Conservation (phyloP, 2,888 invertebrate genomes). For the Miltochrista miniata region DNA sequence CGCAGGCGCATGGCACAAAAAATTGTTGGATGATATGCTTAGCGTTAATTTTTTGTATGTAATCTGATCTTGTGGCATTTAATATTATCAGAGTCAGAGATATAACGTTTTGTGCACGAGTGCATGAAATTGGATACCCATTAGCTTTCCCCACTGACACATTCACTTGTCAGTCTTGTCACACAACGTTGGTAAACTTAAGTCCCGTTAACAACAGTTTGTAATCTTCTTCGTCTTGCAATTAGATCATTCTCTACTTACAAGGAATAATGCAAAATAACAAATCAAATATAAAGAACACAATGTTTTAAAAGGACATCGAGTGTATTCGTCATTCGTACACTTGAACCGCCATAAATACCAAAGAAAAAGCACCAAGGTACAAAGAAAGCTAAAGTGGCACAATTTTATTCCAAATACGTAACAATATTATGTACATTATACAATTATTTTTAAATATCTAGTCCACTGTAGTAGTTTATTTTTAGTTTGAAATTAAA, state of each 20-base stretch:
- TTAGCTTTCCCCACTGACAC: conserved; percentile 1
- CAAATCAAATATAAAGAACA: too few relatives aligned
- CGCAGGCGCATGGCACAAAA: conserved; percentile 31
- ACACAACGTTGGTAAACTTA: too few relatives aligned
- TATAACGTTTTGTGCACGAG: background rate
- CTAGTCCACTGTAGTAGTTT: background rate
- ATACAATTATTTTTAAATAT: background rate
- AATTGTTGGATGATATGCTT: conserved; percentile 29
- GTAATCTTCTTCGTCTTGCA: too few relatives aligned
- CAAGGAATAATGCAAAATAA: too few relatives aligned
- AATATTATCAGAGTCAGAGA: background rate
- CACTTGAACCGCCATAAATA: too few relatives aligned
- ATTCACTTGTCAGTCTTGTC: too few relatives aligned
- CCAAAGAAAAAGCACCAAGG: too few relatives aligned
- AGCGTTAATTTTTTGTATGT: too few relatives aligned
- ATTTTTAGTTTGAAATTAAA: background rate
- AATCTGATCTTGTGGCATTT: conserved; percentile 8
- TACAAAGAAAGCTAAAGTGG: background rate
- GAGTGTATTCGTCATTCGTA: too few relatives aligned
- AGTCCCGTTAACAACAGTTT: too few relatives aligned
- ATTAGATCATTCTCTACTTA: too few relatives aligned
- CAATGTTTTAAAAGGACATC: too few relatives aligned
- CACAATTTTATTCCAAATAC: background rate
- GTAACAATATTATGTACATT: background rate
- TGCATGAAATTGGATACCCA: background rate